Evolutionary conservation across 2,888 invertebrate species (phyloP).

Genomic region (Volucella bombylans): DNA sequence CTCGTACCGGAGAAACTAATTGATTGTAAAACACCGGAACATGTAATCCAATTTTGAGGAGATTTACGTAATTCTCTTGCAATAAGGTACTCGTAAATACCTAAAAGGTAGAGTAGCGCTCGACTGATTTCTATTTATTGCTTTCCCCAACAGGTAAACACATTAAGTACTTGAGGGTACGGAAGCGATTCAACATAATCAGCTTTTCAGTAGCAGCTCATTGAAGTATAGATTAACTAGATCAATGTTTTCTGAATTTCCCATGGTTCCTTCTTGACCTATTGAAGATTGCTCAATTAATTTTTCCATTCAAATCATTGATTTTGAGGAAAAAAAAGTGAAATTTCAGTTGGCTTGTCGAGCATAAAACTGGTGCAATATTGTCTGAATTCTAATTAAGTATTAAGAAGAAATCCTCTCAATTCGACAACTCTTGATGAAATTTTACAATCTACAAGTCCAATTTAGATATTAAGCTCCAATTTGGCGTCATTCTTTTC

Average conservation of each 20-base stretch:
- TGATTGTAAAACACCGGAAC: conserved; percentile 65
- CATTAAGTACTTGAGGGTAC: conserved; percentile 53
- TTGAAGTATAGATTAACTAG: conserved; percentile 43
- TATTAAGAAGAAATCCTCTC: neutral
- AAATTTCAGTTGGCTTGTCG: conserved; percentile 5
- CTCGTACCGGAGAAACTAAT: conserved; percentile 27
- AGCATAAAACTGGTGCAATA: conserved; percentile 1
- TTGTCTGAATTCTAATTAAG: neutral
- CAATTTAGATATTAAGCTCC: conserved; percentile 47
- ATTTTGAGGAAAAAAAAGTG: conserved; percentile 4
- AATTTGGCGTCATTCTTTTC: conserved; percentile 53
- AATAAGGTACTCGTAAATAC: conserved; percentile 16
- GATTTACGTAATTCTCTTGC: conserved; percentile 62
- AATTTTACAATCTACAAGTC: conserved; percentile 10
- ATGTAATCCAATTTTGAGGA: conserved; percentile 61
- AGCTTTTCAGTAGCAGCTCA: conserved; percentile 15
- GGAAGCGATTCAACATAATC: conserved; percentile 57
- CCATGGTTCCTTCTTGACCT: conserved; percentile 37
- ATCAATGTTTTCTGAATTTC: conserved; percentile 26
- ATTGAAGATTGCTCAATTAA: conserved; percentile 51
- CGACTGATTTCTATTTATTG: conserved; percentile 52
- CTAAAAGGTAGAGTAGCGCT: neutral
- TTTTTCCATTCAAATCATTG: conserved; percentile 22
- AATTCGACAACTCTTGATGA: neutral
- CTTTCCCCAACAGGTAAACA: conserved; percentile 50